Evolutionary conservation across 2,888 invertebrate genomes (phyloP).

Genomic region (Cheilosia impressa): DNA sequence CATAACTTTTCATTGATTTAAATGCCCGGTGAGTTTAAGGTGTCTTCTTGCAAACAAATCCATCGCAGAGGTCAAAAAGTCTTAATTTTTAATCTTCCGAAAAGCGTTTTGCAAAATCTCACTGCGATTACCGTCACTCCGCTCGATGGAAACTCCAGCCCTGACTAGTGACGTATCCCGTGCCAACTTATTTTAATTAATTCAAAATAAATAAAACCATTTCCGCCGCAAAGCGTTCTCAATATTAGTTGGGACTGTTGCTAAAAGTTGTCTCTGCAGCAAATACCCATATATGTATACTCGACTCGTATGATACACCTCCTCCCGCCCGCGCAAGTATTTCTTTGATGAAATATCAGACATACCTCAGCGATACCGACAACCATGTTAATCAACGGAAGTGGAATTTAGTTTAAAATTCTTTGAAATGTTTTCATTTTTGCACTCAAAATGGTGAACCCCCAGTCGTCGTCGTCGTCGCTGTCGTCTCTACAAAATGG

Average conservation of each 20-base stretch:
- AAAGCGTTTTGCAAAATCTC: too few species aligned
- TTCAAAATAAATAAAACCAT: neutral
- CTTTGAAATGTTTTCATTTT: neutral
- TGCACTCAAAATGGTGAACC: neutral
- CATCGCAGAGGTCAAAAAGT: too few species aligned
- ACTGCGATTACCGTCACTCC: too few species aligned
- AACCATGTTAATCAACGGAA: conserved; percentile 4
- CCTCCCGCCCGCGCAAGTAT: neutral
- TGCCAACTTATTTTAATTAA: neutral
- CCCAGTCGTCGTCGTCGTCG: neutral
- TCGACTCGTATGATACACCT: neutral
- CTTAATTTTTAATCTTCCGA: too few species aligned
- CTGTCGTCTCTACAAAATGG: too few species aligned
- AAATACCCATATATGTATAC: neutral
- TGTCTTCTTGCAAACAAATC: too few species aligned
- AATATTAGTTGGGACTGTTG: neutral
- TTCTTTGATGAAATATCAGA: neutral
- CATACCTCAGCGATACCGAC: neutral
- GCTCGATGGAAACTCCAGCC: too few species aligned
- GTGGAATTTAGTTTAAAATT: neutral
- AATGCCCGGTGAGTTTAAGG: too few species aligned
- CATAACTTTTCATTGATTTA: too few species aligned
- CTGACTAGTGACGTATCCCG: too few species aligned
- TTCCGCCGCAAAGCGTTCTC: neutral
- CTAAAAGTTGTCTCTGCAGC: neutral